Evolutionary conservation across 2,888 invertebrate genomes (phyloP).

Genomic region (Diplolepis rosae): DNA sequence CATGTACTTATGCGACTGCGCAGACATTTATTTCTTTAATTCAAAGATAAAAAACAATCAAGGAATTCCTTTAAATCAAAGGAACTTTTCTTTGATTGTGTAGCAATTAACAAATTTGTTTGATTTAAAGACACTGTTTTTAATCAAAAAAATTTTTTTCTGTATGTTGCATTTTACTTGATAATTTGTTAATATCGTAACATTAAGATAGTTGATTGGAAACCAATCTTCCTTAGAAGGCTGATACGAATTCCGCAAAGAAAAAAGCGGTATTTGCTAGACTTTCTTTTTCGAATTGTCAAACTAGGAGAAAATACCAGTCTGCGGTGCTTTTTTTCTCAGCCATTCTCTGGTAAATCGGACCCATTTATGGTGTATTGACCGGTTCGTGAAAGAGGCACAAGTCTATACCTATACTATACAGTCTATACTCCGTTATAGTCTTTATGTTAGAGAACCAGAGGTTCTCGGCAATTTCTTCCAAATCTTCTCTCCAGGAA

Average conservation of each 20-base stretch:
- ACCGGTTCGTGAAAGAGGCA: constrained; percentile 24
- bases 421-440: constrained; percentile 27
- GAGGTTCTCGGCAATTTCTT: constrained; percentile 4
- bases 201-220: constrained; percentile 12
- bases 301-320: constrained; percentile 18
- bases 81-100: no score
- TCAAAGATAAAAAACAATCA: no score
- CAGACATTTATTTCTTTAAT: no score
- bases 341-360: constrained; percentile 32
- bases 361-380: constrained; percentile 33
- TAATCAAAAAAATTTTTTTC: no score
- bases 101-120: no score
- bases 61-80: no score
- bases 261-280: constrained; percentile 22
- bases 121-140: no score
- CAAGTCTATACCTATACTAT: not conserved
- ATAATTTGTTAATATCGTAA: constrained; percentile 11
- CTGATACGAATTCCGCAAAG: constrained; percentile 3
- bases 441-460: constrained; percentile 27
- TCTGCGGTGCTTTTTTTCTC: constrained; percentile 10
- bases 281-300: constrained; percentile 9
- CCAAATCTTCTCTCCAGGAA: not conserved
- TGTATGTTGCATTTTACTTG: not conserved
- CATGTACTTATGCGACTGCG: no score
- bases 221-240: constrained; percentile 11